Evolutionary conservation across 2,113 vertebrate species (phyloP).

Genomic region (Amphiprion ocellaris): DNA sequence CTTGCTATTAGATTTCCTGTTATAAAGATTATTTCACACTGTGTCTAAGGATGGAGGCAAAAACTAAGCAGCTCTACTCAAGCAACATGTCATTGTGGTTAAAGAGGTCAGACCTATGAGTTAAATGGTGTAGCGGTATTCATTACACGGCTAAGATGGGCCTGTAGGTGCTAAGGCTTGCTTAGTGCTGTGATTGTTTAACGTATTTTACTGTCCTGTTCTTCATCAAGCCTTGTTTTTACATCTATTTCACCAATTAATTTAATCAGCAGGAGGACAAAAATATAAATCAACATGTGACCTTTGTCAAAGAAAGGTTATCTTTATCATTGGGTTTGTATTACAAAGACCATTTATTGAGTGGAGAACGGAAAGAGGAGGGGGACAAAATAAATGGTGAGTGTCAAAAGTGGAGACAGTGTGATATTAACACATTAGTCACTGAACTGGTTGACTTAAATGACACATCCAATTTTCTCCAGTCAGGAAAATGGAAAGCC

Average conservation of each 20-base stretch:
- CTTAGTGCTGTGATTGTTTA: not conserved
- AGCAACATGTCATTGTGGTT: not conserved
- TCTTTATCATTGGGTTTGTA: conserved; percentile 17
- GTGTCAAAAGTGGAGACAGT: conserved; percentile 39
- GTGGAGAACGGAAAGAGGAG: not conserved
- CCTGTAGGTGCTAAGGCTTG: not conserved
- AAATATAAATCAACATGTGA: conserved; percentile 22
- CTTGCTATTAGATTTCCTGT: not conserved
- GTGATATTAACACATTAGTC: conserved; percentile 69
- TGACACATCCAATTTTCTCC: conserved; percentile 50
- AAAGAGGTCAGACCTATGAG: not conserved
- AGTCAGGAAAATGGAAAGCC: conserved; percentile 50
- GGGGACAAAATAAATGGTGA: conserved; percentile 39
- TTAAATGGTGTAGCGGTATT: not conserved
- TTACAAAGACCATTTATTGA: conserved; percentile 20
- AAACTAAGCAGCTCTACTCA: not conserved
- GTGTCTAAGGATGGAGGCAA: not conserved
- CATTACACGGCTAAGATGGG: not conserved
- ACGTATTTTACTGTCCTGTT: not conserved
- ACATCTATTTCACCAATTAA: not conserved
- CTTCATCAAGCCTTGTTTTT: not conserved
- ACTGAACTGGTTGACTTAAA: conserved; percentile 56
- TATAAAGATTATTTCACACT: not conserved
- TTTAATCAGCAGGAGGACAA: not conserved
- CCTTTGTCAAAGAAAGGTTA: not conserved